These are phyloP conservation scores for Pteruthius melanotis DNA, from an alignment of 2,113 vertebrate species.

Conservation along the genomic window DNA sequence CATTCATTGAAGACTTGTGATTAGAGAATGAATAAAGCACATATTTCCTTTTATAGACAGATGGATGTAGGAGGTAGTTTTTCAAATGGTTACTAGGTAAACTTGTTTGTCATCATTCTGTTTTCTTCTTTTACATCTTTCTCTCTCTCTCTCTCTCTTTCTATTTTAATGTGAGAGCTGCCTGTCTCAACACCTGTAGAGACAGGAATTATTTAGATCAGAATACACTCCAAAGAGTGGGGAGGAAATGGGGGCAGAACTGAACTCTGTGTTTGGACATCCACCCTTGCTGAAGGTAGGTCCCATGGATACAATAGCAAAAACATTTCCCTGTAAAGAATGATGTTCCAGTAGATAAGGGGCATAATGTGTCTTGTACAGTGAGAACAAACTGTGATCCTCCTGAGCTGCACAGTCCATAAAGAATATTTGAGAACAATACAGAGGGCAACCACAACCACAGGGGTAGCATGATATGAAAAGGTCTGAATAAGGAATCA, in stretches of 20 bases:
- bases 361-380: not conserved
- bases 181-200: slow-evolving; percentile 59
- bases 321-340: slow-evolving; percentile 18
- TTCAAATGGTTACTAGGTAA: slow-evolving; percentile 32
- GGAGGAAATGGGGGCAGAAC: not conserved
- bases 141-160: rapidly evolving
- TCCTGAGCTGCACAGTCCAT: not conserved
- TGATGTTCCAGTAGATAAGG: slow-evolving; percentile 18
- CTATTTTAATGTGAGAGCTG: not conserved
- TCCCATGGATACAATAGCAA: slow-evolving; percentile 32
- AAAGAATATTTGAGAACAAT: not conserved
- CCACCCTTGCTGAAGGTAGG: slow-evolving; percentile 39
- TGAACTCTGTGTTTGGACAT: not conserved
- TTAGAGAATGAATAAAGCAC: slow-evolving; percentile 22
- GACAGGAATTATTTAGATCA: slow-evolving; percentile 55
- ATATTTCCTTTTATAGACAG: slow-evolving; percentile 24
- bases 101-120: slow-evolving; percentile 2
- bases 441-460: not conserved
- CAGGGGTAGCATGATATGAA: not conserved
- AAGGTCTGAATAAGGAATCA: not conserved
- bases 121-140: not conserved
- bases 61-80: not conserved
- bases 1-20: not conserved
- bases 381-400: not conserved
- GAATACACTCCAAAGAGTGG: slow-evolving; percentile 10